Conservation (phyloP, 2,113 vertebrate species). For the Benitochromis conjunctus region DNA sequence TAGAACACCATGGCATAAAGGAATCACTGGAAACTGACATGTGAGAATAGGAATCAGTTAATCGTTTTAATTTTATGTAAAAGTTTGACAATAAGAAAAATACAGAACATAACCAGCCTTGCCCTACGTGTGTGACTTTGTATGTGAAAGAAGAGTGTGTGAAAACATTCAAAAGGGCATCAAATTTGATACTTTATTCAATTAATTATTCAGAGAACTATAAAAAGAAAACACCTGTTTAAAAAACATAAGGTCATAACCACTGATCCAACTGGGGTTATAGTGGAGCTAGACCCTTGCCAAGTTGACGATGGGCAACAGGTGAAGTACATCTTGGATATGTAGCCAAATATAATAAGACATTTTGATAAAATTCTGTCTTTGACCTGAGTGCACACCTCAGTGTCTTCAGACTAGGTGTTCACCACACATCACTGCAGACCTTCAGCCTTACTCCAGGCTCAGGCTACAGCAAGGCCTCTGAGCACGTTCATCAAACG, state of each 20-base stretch:
- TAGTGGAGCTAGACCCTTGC: background rate
- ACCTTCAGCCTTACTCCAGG: constrained; percentile 3
- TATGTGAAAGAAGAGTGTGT: background rate
- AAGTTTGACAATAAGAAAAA: background rate
- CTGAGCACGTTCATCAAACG: background rate
- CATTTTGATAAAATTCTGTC: background rate
- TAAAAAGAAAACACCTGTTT: background rate
- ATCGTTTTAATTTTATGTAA: background rate
- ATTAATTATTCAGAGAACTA: constrained; percentile 16
- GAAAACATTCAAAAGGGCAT: background rate
- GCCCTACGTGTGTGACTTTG: background rate
- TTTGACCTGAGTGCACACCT: background rate
- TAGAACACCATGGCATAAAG: background rate
- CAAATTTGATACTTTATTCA: background rate
- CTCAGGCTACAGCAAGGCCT: background rate
- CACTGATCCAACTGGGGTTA: accelerated
- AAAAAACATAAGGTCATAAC: background rate
- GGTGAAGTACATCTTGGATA: background rate
- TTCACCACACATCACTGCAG: background rate
- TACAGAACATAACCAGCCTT: background rate
- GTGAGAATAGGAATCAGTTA: background rate
- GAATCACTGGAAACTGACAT: background rate
- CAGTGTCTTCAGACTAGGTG: constrained; percentile 29
- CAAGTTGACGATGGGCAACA: background rate
- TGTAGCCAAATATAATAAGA: background rate